Percentiles rank a stretch among this genome's conserved stretches.
These are phyloP conservation scores for Cryptomyrus ogoouensis DNA, from an alignment of 2,113 vertebrate species.

Conservation along the genomic window DNA sequence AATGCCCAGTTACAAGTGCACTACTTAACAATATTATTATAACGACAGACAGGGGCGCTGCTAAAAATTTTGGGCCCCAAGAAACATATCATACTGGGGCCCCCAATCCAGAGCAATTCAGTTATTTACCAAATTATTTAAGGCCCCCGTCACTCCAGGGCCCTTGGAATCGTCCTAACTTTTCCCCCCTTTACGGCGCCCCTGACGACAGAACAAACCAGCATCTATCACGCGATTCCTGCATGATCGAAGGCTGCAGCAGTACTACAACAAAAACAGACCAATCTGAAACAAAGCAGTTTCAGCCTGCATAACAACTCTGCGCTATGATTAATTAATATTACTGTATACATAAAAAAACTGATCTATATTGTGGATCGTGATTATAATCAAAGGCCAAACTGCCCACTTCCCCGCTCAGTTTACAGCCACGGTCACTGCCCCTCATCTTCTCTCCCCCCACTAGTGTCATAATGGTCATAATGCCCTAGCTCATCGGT, in stretches of 20 bases:
- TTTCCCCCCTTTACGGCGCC: no score
- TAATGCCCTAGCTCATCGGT: background rate
- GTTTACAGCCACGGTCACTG: background rate
- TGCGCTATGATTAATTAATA: background rate
- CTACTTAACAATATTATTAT: background rate
- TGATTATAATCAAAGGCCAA: background rate
- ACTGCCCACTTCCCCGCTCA: background rate
- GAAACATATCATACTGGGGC: no score
- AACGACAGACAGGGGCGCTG: background rate
- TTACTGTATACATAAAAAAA: background rate
- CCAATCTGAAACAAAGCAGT: background rate
- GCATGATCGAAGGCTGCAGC: background rate
- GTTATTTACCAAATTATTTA: no score
- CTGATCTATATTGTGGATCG: background rate
- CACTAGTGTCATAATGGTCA: background rate
- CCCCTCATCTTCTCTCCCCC: background rate
- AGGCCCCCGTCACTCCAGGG: no score
- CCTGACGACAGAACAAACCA: background rate
- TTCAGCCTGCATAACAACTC: background rate
- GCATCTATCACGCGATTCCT: background rate
- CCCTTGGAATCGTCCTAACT: no score
- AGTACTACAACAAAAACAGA: background rate
- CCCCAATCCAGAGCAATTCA: no score
- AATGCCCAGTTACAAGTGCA: background rate
- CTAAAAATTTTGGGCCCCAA: no score